A percentile compares a stretch with the other conserved stretches of the same genome.
These are phyloP conservation scores for Tarsius wallacei DNA, from an alignment of 2,797 vertebrate genomes.

Conservation along the genomic window DNA sequence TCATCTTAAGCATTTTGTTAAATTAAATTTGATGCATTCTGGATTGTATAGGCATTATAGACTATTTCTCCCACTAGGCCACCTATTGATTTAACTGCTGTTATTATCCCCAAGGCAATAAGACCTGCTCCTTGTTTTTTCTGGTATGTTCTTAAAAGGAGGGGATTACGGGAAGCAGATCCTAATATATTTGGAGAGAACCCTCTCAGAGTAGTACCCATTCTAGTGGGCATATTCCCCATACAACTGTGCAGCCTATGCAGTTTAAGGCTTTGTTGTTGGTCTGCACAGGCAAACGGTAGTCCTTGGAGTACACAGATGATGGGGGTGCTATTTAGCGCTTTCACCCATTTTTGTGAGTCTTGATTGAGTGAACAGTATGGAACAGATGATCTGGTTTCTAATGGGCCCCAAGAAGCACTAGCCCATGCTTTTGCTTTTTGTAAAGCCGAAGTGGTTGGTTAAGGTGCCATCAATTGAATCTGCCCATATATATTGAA, in stretches of 20 bases:
- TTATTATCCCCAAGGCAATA: background rate
- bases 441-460: background rate
- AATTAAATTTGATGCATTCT: background rate
- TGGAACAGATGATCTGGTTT: background rate
- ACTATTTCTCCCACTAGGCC: background rate
- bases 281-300: background rate
- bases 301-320: background rate
- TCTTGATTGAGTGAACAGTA: background rate
- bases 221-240: background rate
- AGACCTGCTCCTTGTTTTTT: background rate
- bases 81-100: background rate
- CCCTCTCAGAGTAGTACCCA: background rate
- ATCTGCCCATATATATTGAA: background rate
- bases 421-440: background rate
- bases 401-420: background rate
- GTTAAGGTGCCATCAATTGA: background rate
- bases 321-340: background rate
- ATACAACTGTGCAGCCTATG: background rate
- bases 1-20: background rate
- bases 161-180: background rate
- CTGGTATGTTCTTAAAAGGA: background rate
- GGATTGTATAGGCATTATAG: background rate
- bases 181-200: background rate
- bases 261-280: background rate
- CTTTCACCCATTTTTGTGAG: background rate